Conservation (phyloP, 2,113 vertebrate species). For the Urocynchramus pylzowi region DNA sequence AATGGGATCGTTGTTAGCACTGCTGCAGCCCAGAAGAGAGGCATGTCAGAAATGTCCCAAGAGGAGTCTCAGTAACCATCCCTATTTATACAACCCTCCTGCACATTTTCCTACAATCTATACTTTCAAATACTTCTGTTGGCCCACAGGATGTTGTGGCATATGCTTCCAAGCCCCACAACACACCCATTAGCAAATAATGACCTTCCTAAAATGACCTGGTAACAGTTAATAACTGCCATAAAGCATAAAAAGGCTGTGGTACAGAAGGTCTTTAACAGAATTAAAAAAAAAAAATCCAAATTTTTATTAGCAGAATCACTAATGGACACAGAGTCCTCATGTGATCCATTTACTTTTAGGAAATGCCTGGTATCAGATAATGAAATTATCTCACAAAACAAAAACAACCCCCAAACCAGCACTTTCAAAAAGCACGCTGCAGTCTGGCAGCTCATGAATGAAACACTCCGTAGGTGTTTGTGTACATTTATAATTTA, state of each 20-base stretch:
- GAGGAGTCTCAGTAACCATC: background rate
- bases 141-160: background rate
- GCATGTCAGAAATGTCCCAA: background rate
- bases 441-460: constrained; percentile 10
- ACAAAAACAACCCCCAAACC: background rate
- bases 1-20: background rate
- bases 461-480: constrained; percentile 2
- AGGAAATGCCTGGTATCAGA: background rate
- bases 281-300: background rate
- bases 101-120: background rate
- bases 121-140: background rate
- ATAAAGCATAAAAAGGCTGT: background rate
- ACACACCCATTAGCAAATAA: background rate
- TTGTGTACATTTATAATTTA: constrained; percentile 46
- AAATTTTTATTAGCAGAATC: background rate
- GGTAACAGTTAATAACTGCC: background rate
- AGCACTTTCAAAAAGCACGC: background rate
- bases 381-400: background rate
- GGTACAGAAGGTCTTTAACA: background rate
- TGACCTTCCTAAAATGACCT: background rate
- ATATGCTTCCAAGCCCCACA: background rate
- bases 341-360: background rate
- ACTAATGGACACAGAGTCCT: background rate
- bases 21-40: background rate
- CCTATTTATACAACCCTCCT: background rate